Conservation (phyloP, 2,888 invertebrate genomes). For the Melanotus villosus region DNA sequence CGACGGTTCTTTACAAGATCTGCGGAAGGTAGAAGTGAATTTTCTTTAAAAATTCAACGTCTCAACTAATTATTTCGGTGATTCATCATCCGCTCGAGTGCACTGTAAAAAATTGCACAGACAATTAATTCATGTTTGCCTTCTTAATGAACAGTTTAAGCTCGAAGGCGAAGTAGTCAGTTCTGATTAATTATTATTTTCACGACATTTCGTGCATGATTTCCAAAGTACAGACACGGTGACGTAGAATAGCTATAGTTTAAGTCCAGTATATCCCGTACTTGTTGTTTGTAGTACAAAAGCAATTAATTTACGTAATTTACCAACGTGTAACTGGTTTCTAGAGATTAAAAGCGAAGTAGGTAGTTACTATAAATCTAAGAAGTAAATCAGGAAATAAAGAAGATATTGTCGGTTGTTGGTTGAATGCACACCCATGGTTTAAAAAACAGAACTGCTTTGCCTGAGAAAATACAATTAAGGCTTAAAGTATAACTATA, state of each 20-base stretch:
- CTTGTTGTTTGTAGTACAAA: not conserved
- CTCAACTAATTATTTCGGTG: not conserved
- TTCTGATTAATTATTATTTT: not conserved
- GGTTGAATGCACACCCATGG: not conserved
- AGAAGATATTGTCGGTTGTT: not conserved
- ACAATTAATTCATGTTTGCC: not conserved
- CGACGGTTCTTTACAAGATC: too few species aligned
- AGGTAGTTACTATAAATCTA: not conserved
- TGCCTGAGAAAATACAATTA: constrained; percentile 4
- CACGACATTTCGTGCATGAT: not conserved
- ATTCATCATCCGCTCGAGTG: not conserved
- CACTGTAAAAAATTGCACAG: not conserved
- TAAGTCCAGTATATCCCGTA: not conserved
- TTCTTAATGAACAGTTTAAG: not conserved
- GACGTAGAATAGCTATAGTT: not conserved
- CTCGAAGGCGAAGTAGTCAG: not conserved
- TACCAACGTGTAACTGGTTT: not conserved
- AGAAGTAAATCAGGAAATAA: not conserved
- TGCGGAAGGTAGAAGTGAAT: too few species aligned
- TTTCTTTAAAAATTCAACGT: too few species aligned
- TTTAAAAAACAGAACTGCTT: not conserved
- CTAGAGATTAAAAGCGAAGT: not conserved
- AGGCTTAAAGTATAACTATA: not conserved
- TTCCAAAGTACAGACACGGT: not conserved
- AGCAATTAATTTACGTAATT: not conserved